Percentiles rank a stretch among this genome's conserved stretches.
Evolutionary conservation across 2,797 vertebrate genomes (phyloP).

Genomic region (Brotula barbata): DNA sequence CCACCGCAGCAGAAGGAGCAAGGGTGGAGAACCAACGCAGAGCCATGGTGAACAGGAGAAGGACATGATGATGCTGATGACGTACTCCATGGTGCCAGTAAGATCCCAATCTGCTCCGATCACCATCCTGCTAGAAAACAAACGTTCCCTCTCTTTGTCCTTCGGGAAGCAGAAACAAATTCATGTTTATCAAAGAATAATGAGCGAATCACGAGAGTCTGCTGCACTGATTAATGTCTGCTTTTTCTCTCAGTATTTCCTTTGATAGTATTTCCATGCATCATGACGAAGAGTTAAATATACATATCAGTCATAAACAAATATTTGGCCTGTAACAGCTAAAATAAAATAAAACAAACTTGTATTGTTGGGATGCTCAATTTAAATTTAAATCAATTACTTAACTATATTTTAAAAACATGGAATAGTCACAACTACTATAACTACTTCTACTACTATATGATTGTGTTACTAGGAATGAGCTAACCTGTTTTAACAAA

Average conservation of each 20-base stretch:
- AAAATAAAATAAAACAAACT: too few species aligned
- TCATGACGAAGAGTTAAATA: too few species aligned
- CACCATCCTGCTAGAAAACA: not conserved
- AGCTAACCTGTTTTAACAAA: too few species aligned
- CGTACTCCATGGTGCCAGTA: slow-evolving; percentile 91
- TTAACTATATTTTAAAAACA: too few species aligned
- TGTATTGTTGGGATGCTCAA: too few species aligned
- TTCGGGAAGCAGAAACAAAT: slow-evolving; percentile 25
- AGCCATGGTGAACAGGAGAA: slow-evolving; percentile 57
- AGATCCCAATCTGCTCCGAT: slow-evolving; percentile 37
- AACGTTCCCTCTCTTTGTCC: slow-evolving; percentile 18
- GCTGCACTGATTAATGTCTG: slow-evolving; percentile 38
- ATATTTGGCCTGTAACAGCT: too few species aligned
- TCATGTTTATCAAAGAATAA: slow-evolving; percentile 31
- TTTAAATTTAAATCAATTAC: too few species aligned
- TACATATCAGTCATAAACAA: too few species aligned
- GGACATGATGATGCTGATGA: slow-evolving; percentile 85
- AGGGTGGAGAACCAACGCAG: slow-evolving; percentile 17
- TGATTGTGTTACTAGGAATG: too few species aligned
- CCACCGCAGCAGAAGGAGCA: slow-evolving; percentile 74
- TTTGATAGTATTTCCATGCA: slow-evolving; percentile 22
- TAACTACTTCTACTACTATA: too few species aligned
- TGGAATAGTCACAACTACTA: too few species aligned
- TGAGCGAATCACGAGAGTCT: slow-evolving; percentile 24
- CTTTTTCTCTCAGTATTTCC: slow-evolving; percentile 24